These are phyloP conservation scores for Menidia beryllina DNA, from an alignment of 2,113 vertebrate species.

Conservation along the genomic window DNA sequence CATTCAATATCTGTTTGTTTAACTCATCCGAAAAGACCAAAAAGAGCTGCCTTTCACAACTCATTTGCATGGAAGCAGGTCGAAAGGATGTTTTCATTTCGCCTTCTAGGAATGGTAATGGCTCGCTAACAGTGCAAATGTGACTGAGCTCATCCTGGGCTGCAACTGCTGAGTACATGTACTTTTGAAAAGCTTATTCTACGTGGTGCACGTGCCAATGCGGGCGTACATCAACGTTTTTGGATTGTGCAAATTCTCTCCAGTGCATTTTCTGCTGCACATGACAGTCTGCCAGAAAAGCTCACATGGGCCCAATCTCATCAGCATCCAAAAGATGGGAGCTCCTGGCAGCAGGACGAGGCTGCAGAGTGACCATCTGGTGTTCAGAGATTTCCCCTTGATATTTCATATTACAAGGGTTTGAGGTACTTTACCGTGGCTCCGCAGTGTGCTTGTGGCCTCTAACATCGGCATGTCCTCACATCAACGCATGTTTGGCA, in stretches of 20 bases:
- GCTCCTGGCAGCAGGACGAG: constrained; percentile 22
- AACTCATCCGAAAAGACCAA: constrained; percentile 49
- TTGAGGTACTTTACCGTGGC: constrained; percentile 47
- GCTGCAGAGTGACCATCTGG: constrained; percentile 69
- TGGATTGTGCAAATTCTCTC: constrained; percentile 43
- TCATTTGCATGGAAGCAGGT: constrained; percentile 47
- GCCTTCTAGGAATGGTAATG: constrained; percentile 21
- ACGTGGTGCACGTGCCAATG: constrained; percentile 29
- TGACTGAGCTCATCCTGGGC: constrained; percentile 8
- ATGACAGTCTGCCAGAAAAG: constrained; percentile 40
- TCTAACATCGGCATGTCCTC: constrained; percentile 37
- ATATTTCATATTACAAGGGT: constrained; percentile 64
- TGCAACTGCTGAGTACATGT: constrained; percentile 20
- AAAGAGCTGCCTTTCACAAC: constrained; percentile 52
- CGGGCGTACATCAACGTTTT: constrained; percentile 38
- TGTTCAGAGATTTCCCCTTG: constrained; percentile 48
- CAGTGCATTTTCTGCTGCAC: constrained; percentile 43
- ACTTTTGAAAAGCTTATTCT: constrained; percentile 32
- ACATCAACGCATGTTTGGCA: constrained; percentile 24
- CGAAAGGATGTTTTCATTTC: constrained; percentile 53
- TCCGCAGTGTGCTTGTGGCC: constrained; percentile 40
- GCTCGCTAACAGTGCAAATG: constrained; percentile 42
- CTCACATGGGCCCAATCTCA: constrained; percentile 32
- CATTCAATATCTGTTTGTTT: constrained; percentile 59
- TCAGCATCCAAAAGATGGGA: constrained; percentile 46